A percentile compares a stretch with the other conserved stretches of the same genome.
Evolutionary conservation across 2,113 vertebrate species (phyloP).

Genomic region (Cynopterus brachyotis): DNA sequence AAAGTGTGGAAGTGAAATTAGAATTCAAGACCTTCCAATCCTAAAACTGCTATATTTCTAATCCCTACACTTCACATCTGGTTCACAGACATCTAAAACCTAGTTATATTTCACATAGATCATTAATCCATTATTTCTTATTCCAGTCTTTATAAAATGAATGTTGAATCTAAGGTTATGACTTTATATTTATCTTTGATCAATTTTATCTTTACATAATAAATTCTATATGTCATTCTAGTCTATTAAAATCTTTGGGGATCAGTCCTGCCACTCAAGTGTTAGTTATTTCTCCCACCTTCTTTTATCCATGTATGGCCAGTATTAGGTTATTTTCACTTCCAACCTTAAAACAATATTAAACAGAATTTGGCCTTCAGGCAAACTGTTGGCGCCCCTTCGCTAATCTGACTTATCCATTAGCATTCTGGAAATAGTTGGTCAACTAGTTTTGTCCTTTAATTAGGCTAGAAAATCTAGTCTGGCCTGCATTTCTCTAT

Average conservation of each 20-base stretch:
- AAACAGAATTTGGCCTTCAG: neutral
- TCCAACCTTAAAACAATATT: too few relatives aligned
- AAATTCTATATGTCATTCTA: neutral
- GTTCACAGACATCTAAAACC: conserved; percentile 14
- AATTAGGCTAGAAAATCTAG: neutral
- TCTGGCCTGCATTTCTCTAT: neutral
- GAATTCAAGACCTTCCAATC: neutral
- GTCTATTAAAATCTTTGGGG: neutral
- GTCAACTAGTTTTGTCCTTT: conserved; percentile 9
- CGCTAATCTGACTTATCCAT: conserved; percentile 5
- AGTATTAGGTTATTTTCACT: neutral
- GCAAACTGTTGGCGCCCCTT: neutral
- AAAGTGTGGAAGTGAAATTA: neutral
- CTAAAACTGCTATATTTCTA: neutral
- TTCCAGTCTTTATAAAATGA: neutral
- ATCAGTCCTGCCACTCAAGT: neutral
- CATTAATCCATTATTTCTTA: neutral
- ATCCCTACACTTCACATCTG: neutral
- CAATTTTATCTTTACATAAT: conserved; percentile 1
- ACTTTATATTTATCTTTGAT: neutral
- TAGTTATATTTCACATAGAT: neutral
- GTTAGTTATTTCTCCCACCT: neutral
- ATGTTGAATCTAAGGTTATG: neutral
- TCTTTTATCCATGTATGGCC: neutral
- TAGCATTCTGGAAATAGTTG: neutral